phyloP scores from a whole-genome alignment of 2,113 vertebrate species.

The Gulo gulo region DNA sequence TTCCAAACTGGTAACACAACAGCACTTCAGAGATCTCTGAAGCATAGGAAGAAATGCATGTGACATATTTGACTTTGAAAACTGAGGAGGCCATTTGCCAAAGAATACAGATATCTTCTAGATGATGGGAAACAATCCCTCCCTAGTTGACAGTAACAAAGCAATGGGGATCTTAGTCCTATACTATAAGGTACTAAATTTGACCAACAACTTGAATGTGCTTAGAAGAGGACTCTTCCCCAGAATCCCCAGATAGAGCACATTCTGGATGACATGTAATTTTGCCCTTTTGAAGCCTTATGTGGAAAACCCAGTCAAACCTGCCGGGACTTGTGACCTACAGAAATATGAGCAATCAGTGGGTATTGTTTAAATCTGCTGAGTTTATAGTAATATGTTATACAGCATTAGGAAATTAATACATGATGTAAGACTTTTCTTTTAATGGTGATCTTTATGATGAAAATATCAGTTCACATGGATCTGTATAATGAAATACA shows the following conservation, averaged over 20 bases:
- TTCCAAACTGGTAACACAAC: not conserved
- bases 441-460: not conserved
- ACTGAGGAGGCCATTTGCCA: fast-evolving
- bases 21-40: not conserved
- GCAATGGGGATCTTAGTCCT: not conserved
- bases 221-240: not conserved
- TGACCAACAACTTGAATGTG: not conserved
- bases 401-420: not conserved
- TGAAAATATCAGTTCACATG: not conserved
- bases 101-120: not conserved
- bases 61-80: not conserved
- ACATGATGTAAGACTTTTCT: not conserved
- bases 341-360: not conserved
- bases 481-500: not conserved
- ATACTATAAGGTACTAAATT: not conserved
- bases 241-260: not conserved
- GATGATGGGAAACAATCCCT: not conserved
- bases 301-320: not conserved
- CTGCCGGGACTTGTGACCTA: not conserved
- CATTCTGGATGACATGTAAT: not conserved
- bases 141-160: not conserved
- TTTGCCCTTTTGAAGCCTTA: not conserved
- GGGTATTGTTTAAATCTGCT: not conserved
- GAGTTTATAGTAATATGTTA: not conserved
- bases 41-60: not conserved